Conservation (phyloP, 2,888 invertebrate species). For the Protodeltote pygarga region DNA sequence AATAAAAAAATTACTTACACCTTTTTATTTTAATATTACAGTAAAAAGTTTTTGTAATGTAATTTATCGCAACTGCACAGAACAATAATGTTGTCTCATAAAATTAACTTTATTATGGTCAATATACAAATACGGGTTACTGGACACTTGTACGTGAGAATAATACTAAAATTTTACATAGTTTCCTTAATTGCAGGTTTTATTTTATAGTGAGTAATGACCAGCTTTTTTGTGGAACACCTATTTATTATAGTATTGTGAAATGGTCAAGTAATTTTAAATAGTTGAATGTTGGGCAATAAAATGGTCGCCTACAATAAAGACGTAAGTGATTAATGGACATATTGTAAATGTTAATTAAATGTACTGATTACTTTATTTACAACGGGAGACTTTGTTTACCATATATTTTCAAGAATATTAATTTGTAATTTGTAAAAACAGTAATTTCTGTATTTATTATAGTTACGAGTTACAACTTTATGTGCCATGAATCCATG, state of each 20-base stretch:
- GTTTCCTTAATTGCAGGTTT: conserved; percentile 46
- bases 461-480: too few relatives aligned
- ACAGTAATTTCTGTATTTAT: too few relatives aligned
- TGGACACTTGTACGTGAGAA: conserved; percentile 26
- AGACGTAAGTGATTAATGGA: conserved; percentile 20
- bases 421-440: too few relatives aligned
- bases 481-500: too few relatives aligned
- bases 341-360: conserved; percentile 17
- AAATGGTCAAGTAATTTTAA: neutral
- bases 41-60: conserved; percentile 3
- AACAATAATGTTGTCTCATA: conserved; percentile 19
- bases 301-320: conserved; percentile 20
- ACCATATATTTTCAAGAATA: too few relatives aligned
- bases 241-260: too few relatives aligned
- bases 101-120: conserved; percentile 19
- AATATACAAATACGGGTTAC: conserved; percentile 2
- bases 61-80: conserved; percentile 7
- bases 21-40: neutral
- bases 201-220: conserved; percentile 44
- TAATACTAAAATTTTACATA: conserved; percentile 28
- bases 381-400: conserved; percentile 20
- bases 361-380: conserved; percentile 18
- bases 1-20: neutral
- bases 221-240: conserved; percentile 39
- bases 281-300: conserved; percentile 6